Base-by-base conservation (phyloP, 2,113 vertebrate genomes). In the Chiloscyllium plagiosum region DNA sequence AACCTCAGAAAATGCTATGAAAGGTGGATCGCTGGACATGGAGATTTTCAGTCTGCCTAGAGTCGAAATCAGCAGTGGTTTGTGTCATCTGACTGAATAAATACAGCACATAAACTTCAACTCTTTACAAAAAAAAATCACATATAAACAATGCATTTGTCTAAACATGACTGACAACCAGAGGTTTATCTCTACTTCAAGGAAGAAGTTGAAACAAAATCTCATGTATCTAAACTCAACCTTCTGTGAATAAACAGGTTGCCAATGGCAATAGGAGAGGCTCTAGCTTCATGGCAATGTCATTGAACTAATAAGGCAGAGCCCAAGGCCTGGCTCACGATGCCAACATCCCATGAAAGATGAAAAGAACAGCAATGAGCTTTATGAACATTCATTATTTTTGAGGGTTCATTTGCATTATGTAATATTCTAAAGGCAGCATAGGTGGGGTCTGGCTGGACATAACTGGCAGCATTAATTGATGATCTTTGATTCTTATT, bases 21-120 rank as follows among this genome's bases (percentile, higher is more conserved):
- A 98, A 97, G 98, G 98, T 95, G 99, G 98, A 33, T 97, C 97
- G 0, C 98, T 98, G 97, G 99, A 99, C 96, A 97, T 99, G 52
- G 99, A 99, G 96, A 98, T 99, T 95, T 99, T 99, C 97, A 97
- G n/a, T 86, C 96, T 99, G 93, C 99, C 99, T 4, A 98, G 98
- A 33, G 98, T 99, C 50, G 98, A 98, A 95, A 98, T 99, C 86
- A 98, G 98, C 96, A 99, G 97, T 98, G 99, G 99, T 99, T 96
- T 69, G 94, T 72, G 92, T 94, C 10, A 24, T 24, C 92, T 69
- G 61, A 93, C 37, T n/a, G 6, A 29, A 19, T 6, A 68, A 66
- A 66, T 93, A 33, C 61, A 93, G 89, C 17, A 93, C 12, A 93
- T 66, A 68, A 93, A 8, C 13, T 52, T 22, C 47, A 50, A 56